phyloP scores from a whole-genome alignment of 2,797 vertebrate species.

The Psittacula echo region DNA sequence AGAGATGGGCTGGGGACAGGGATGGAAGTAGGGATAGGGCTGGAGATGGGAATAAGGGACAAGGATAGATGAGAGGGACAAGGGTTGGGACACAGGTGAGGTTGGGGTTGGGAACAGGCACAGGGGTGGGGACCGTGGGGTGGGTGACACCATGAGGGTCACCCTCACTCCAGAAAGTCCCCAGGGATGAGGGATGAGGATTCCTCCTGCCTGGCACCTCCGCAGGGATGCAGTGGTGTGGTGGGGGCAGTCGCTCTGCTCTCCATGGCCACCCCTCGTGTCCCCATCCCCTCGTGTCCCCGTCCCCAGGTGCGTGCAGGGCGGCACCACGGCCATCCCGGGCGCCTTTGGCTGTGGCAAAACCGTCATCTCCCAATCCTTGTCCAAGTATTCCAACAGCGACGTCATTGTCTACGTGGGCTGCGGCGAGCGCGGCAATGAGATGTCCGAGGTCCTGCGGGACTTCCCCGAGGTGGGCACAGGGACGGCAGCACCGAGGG shows the following conservation, averaged over 20 bases:
- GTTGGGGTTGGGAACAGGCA: neutral
- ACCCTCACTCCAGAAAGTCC: neutral
- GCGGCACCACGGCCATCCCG: slow-evolving; percentile 75
- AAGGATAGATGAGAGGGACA: neutral
- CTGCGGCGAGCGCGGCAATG: slow-evolving; percentile 74
- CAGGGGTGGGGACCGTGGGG: neutral
- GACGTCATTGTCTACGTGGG: slow-evolving; percentile 76
- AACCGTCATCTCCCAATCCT: slow-evolving; percentile 73
- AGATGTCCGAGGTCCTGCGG: slow-evolving; percentile 75
- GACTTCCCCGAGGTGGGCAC: slow-evolving; percentile 74
- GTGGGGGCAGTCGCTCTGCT: neutral
- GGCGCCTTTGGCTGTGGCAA: slow-evolving; percentile 76
- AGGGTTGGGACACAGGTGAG: too few relatives aligned
- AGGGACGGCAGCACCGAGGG: rapidly evolving
- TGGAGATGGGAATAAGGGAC: neutral
- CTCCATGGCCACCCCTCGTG: neutral
- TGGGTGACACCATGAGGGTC: neutral
- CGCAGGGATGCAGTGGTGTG: rapidly evolving
- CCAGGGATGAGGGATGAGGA: neutral
- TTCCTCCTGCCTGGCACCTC: neutral
- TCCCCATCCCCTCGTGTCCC: neutral
- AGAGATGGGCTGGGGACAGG: neutral
- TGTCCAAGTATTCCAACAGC: slow-evolving; percentile 77
- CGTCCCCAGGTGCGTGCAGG: slow-evolving; percentile 66
- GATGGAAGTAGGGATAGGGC: too few relatives aligned